Base-by-base conservation (phyloP, 2,113 vertebrate species). In the Ptychochromis oligacanthus region DNA sequence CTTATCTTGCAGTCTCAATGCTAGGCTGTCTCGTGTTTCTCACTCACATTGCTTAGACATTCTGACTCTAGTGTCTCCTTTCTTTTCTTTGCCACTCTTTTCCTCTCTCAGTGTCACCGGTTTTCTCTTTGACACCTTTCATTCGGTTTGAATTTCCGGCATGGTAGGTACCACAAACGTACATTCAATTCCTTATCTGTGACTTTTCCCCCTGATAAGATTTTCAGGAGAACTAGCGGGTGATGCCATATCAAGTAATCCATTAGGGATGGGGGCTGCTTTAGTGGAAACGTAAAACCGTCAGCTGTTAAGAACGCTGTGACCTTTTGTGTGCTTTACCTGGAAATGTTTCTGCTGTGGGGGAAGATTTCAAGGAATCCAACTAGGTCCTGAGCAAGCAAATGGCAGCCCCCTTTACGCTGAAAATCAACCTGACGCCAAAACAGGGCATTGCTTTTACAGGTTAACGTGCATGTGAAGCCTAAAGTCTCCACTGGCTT, bases 11-110 rank as follows among this genome's bases (percentile, higher is more conserved):
- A 72, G 72, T 81, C 26, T 76, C 55, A 64, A 57, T 65, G 43
- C 38, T 31, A 15, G 85, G 74, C 13, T 22, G n/a, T 79, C 82
- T 89, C 75, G 34, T 40, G 58, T 86, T 84, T 90, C 77, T 81
- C 75, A n/a, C 60, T 38, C 76, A 75, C 59, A 59, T 54, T 2
- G 36, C 61, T 79, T 22, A 75, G 84, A 84, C 72, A 82, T 76
- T 36, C 76, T 20, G 64, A 55, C 87, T 77, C 65, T 65, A 6
- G 49, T 77, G 52, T 83, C 49, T 46, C 46, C 56, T 74, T 82
- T 79, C 55, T 65, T 36, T 67, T 64, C 77, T 78, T 43, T 79
- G 62, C 76, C 76, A 36, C 83, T 34, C 55, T 46, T 26, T 9
- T 14, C 24, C 40, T 65, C 34, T 34, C 58, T 62, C 13, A 5